Evolutionary conservation across 2,888 invertebrate species (phyloP).

Genomic region (Phyllotreta cruciferae): DNA sequence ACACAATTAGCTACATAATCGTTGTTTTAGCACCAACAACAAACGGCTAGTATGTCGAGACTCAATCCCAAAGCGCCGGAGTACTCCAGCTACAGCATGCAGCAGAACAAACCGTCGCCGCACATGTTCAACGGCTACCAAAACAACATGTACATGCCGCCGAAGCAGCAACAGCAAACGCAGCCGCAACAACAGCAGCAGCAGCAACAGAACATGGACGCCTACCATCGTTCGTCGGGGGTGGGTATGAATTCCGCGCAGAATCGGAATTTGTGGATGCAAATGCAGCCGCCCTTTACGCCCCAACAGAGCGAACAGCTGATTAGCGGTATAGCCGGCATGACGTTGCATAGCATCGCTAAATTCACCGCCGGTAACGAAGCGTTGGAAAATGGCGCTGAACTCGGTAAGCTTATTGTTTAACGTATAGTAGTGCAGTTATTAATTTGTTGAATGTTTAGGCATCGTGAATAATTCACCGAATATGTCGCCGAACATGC

Average conservation of each 20-base stretch:
- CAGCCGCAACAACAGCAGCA: slow-evolving; percentile 30
- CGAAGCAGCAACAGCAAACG: slow-evolving; percentile 31
- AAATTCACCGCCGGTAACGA: slow-evolving; percentile 47
- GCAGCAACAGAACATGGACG: slow-evolving; percentile 31
- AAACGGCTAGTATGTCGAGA: slow-evolving; percentile 61
- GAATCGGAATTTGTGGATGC: slow-evolving; percentile 53
- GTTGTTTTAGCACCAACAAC: slow-evolving; percentile 40
- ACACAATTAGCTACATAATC: too few relatives aligned
- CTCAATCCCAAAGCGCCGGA: slow-evolving; percentile 84
- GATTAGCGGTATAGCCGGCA: slow-evolving; percentile 57
- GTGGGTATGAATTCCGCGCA: slow-evolving; percentile 39
- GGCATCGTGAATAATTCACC: slow-evolving; percentile 62
- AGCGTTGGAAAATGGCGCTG: slow-evolving; percentile 59
- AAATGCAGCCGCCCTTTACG: slow-evolving; percentile 52
- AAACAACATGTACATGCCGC: slow-evolving; percentile 45
- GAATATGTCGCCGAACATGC: slow-evolving; percentile 59
- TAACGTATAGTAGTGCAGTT: too few relatives aligned
- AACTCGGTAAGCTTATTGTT: slow-evolving; percentile 45
- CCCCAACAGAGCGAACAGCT: slow-evolving; percentile 54
- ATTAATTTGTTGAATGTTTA: too few relatives aligned
- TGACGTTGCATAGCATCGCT: slow-evolving; percentile 56
- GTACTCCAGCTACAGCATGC: slow-evolving; percentile 66
- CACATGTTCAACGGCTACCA: slow-evolving; percentile 49
- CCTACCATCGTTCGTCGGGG: slow-evolving; percentile 31
- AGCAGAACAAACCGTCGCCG: slow-evolving; percentile 47